Evolutionary conservation across 2,113 vertebrate genomes (phyloP).

Genomic region (Falco punctatus): DNA sequence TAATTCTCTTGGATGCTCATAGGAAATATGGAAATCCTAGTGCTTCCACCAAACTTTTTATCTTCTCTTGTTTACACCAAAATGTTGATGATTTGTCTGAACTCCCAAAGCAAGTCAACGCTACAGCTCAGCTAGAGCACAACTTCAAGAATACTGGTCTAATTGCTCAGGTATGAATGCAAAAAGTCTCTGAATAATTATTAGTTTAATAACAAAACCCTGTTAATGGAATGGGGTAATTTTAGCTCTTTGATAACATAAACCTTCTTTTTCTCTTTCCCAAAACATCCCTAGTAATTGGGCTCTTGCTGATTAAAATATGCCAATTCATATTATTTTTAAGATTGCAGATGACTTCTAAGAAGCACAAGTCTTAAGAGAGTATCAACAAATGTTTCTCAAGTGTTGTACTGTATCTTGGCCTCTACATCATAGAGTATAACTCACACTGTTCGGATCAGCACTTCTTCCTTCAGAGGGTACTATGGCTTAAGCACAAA

Average conservation of each 20-base stretch:
- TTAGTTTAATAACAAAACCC: background rate
- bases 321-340: background rate
- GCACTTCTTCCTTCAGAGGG: background rate
- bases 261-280: background rate
- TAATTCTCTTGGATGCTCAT: background rate
- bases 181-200: background rate
- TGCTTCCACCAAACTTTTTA: background rate
- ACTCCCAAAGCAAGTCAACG: background rate
- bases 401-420: background rate
- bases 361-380: background rate
- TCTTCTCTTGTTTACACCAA: background rate
- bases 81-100: background rate
- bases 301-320: background rate
- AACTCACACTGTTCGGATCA: background rate
- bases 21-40: background rate
- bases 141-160: background rate
- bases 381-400: background rate
- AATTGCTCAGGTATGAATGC: background rate
- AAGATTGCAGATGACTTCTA: background rate
- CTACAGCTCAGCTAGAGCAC: background rate
- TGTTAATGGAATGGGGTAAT: background rate
- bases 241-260: background rate
- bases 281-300: background rate
- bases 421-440: background rate
- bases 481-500: background rate